Evolutionary conservation across 2,888 invertebrate genomes (phyloP).

Genomic region (Venustoraphidia nigricollis): DNA sequence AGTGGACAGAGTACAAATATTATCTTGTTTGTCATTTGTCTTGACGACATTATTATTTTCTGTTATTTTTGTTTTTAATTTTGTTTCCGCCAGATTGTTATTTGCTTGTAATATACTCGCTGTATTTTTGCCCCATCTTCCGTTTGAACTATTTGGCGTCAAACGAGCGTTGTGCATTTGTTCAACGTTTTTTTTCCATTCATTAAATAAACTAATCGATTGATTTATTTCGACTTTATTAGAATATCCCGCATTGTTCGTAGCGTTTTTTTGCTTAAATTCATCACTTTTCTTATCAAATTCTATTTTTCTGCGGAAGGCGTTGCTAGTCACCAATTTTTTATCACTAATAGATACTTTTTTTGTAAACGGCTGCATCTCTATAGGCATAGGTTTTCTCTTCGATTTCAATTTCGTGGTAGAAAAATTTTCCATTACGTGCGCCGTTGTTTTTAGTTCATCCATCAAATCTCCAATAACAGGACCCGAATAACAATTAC

Average conservation of each 20-base stretch:
- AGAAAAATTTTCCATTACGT: neutral
- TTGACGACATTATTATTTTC: neutral
- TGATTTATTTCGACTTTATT: neutral
- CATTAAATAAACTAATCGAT: neutral
- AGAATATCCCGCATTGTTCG: neutral
- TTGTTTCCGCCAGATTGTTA: neutral
- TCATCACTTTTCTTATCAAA: neutral
- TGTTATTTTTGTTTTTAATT: neutral
- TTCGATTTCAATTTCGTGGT: constrained; percentile 23
- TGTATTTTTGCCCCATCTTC: constrained; percentile 38
- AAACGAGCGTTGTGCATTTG: neutral
- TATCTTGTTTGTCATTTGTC: neutral
- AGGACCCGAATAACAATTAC: constrained; percentile 39
- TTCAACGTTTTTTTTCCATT: neutral
- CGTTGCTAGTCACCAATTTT: neutral
- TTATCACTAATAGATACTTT: neutral
- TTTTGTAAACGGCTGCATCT: neutral
- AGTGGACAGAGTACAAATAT: neutral
- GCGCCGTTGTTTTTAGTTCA: constrained; percentile 38
- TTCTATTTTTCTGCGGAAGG: no score
- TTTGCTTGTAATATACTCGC: constrained; percentile 29
- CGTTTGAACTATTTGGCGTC: neutral
- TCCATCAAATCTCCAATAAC: constrained; percentile 52
- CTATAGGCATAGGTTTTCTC: constrained; percentile 15
- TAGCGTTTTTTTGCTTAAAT: neutral